Evolutionary conservation across 2,888 invertebrate species (phyloP), one percentile per base, ranked within the genome.

Genomic region (Phalera bucephala): DNA sequence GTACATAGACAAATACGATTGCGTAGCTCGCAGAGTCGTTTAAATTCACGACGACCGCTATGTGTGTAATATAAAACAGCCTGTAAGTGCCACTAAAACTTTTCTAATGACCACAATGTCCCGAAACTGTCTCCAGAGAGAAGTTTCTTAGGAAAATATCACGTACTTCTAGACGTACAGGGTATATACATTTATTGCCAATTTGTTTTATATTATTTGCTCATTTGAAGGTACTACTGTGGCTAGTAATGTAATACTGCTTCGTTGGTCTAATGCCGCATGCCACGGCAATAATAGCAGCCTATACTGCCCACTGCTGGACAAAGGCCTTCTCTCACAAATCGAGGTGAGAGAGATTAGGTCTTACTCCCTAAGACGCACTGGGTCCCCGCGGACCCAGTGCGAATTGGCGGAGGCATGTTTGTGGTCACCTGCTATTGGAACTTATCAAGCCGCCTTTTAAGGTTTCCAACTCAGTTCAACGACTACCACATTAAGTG

Each of bases 41-140:
- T 25, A 12, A 25, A 25, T 25, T 25, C 25, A 25, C 25, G 25
- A 25, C 12, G 3, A 2, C 6, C 25, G 8, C 25, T 11, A 21
- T 21, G 25, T 25, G 25, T 25, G 75, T 76, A 73, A 72, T 80
- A 80, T 79, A 80, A 78, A 81, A 73, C 76, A 70, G 60, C 48
- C 72, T 36, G 67, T 80, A 80, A 81, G 80, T 70, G 80, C 74
- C 73, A 77, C 80, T 82, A 81, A 80, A 80, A 81, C 80, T 80
- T 80, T 77, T 78, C 74, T 81, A 81, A 81, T 81, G 81, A 80
- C 77, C 75, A 50, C 67, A 53, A 71, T 63, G 79, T 68, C 75
- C 78, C 74, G 64, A 78, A 80, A 80, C 78, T 80, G 80, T 80
- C 80, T 79, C 80, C 66, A 48, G 74, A 64, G 78, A 70, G 60